Conservation (phyloP, 2,888 invertebrate genomes). For the Stegophylla sp. region DNA sequence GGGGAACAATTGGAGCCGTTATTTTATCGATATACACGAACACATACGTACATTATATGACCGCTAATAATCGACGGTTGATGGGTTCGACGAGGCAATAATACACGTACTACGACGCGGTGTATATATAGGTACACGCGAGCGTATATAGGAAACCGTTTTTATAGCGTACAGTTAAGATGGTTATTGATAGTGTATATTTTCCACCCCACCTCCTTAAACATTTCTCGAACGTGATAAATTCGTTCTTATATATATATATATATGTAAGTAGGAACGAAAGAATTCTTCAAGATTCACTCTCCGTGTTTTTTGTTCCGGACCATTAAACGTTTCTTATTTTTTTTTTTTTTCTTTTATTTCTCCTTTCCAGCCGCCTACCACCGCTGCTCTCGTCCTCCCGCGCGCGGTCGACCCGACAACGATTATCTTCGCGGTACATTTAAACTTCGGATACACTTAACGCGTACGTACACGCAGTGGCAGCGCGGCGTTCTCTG, state of each 20-base stretch:
- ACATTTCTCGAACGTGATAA: constrained; percentile 45
- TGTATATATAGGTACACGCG: background rate
- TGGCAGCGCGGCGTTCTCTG: too few species aligned
- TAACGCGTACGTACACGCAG: too few species aligned
- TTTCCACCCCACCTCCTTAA: background rate
- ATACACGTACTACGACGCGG: background rate
- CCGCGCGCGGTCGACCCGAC: constrained; percentile 1
- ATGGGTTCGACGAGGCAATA: background rate
- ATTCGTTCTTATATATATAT: constrained; percentile 26
- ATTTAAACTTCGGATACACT: constrained; percentile 47
- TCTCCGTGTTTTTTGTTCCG: constrained; percentile 57
- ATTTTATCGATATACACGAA: constrained; percentile 36
- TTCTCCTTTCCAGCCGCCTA: background rate
- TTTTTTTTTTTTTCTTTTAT: background rate
- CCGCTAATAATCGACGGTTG: constrained; percentile 24
- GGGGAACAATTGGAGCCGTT: constrained; percentile 33
- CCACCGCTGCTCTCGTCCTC: background rate
- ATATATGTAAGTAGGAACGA: background rate
- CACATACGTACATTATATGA: background rate
- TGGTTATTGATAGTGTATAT: constrained; percentile 6
- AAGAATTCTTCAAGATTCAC: constrained; percentile 46
- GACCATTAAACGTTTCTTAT: constrained; percentile 52
- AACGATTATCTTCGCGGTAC: constrained; percentile 55
- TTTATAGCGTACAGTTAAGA: constrained; percentile 12
- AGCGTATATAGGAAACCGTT: constrained; percentile 7